These are phyloP conservation scores for Percopsis omiscomaycus DNA, from an alignment of 2,797 vertebrate genomes.

Conservation along the genomic window DNA sequence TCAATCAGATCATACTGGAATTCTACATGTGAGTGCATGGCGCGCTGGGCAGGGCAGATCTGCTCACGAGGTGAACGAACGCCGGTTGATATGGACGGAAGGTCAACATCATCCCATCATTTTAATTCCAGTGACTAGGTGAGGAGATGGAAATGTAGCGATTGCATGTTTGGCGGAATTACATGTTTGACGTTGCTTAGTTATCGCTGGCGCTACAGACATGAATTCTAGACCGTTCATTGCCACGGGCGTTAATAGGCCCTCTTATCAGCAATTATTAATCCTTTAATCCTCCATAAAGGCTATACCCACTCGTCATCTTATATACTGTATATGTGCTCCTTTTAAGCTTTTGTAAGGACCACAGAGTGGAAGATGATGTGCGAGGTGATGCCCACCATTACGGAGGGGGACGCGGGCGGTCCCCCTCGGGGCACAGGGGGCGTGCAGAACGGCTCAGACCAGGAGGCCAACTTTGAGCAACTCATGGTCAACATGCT, in stretches of 20 bases:
- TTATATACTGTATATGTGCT: not conserved
- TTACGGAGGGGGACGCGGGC: slow-evolving; percentile 91
- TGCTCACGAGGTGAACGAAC: slow-evolving; percentile 64
- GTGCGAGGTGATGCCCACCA: slow-evolving; percentile 99
- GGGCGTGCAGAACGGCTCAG: slow-evolving; percentile 79
- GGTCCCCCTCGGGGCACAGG: slow-evolving; percentile 81
- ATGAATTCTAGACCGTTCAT: slow-evolving; percentile 14
- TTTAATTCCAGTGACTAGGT: slow-evolving; percentile 62
- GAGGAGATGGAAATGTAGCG: slow-evolving; percentile 28
- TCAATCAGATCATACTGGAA: slow-evolving; percentile 72
- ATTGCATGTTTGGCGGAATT: slow-evolving; percentile 15
- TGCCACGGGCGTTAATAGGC: slow-evolving; percentile 53
- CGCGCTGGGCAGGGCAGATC: slow-evolving; percentile 74
- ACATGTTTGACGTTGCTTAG: not conserved
- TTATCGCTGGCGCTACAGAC: not conserved
- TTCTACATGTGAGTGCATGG: slow-evolving; percentile 74
- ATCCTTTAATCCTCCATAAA: slow-evolving; percentile 16
- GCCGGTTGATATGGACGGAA: slow-evolving; percentile 71
- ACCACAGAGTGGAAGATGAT: slow-evolving; percentile 79
- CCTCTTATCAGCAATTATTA: slow-evolving; percentile 41
- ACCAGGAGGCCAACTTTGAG: slow-evolving; percentile 93
- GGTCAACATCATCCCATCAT: slow-evolving; percentile 59
- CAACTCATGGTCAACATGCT: slow-evolving; percentile 99
- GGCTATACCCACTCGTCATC: not conserved
- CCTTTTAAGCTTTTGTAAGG: slow-evolving; percentile 38